Evolutionary conservation across 2,113 vertebrate species (phyloP).

Genomic region (Seriola quinqueradiata): DNA sequence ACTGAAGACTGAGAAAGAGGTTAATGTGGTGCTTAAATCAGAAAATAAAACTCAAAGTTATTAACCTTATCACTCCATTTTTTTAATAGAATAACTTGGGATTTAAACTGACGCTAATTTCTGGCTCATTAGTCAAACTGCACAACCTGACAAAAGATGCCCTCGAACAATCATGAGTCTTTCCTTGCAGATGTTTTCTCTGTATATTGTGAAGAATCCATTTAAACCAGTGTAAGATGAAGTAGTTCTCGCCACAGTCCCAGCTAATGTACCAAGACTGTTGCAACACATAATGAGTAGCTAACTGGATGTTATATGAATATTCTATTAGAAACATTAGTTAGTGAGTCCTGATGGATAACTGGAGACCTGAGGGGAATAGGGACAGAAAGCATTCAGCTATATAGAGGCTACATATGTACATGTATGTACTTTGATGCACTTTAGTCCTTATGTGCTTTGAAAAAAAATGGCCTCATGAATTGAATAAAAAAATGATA

Average conservation of each 20-base stretch:
- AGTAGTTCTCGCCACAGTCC: conserved; percentile 15
- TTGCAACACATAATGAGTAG: too few relatives aligned
- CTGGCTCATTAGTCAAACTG: conserved; percentile 27
- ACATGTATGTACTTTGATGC: not conserved
- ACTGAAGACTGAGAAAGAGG: not conserved
- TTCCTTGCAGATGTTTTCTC: conserved; percentile 16
- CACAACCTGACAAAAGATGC: conserved; percentile 31
- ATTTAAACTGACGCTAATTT: conserved; percentile 4
- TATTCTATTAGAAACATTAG: conserved; percentile 1
- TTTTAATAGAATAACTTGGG: not conserved
- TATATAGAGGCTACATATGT: too few relatives aligned
- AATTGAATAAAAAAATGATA: too few relatives aligned
- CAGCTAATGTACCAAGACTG: conserved; percentile 27
- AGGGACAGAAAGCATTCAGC: not conserved
- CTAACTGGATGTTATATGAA: conserved; percentile 19
- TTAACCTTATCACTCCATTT: not conserved
- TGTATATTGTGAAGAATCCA: not conserved
- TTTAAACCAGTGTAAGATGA: conserved; percentile 14
- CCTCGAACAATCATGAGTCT: not conserved
- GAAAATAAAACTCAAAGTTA: not conserved
- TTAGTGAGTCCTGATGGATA: not conserved
- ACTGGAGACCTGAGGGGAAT: not conserved
- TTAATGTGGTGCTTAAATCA: not conserved
- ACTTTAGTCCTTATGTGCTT: not conserved
- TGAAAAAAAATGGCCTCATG: not conserved